phyloP scores from a whole-genome alignment of 2,888 invertebrate species.

The Tipula confusa region DNA sequence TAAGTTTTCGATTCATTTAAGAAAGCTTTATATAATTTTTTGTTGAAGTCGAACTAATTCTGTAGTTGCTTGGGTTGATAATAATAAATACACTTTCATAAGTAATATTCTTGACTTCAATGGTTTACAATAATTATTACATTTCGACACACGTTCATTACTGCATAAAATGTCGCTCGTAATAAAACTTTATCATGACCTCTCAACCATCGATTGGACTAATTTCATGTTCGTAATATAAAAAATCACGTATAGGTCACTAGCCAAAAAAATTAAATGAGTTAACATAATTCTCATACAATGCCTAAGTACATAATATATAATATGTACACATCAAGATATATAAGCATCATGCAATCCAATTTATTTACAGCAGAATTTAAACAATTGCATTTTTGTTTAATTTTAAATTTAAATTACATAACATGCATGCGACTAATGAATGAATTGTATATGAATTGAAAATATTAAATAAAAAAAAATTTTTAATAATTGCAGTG shows the following conservation, averaged over 20 bases:
- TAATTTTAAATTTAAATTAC: neutral
- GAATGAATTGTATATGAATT: neutral
- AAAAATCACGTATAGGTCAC: neutral
- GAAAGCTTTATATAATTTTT: too few species aligned
- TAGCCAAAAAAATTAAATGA: neutral
- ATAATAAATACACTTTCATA: too few species aligned
- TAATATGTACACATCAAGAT: neutral
- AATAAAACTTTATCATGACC: neutral
- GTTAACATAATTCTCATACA: neutral
- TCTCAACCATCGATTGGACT: neutral
- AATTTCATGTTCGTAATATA: neutral
- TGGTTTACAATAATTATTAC: too few species aligned
- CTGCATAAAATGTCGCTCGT: neutral
- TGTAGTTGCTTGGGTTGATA: too few species aligned
- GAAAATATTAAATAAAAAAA: neutral
- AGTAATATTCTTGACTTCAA: too few species aligned
- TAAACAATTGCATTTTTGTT: neutral
- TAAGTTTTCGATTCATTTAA: too few species aligned
- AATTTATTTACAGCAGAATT: neutral
- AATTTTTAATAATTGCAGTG: neutral
- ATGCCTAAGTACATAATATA: neutral
- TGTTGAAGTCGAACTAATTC: too few species aligned
- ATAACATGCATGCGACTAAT: neutral
- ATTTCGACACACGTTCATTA: neutral
- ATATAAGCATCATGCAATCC: neutral